phyloP scores from a whole-genome alignment of 1,140 invertebrate genomes.

The Stegodyphus dumicola region DNA sequence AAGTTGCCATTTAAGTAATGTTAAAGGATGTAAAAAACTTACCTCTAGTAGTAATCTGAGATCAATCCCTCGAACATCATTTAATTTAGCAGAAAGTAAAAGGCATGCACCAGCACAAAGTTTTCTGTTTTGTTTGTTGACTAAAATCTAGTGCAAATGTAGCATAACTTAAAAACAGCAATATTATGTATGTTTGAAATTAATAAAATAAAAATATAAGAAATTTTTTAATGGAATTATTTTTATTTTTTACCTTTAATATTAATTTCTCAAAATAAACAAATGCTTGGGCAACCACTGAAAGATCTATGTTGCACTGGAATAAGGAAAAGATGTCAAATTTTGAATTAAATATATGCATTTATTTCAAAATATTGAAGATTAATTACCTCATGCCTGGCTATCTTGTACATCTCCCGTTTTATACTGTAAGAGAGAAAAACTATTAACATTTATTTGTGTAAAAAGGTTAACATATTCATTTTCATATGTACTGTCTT shows the following conservation, averaged over 20 bases:
- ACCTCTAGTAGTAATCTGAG: conserved; percentile 90
- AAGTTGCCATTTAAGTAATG: too few relatives aligned
- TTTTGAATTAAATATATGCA: not conserved
- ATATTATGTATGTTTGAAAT: not conserved
- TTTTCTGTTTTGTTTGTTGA: conserved; percentile 95
- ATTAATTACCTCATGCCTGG: conserved; percentile 77
- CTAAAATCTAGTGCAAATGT: conserved; percentile 73
- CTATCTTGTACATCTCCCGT: conserved; percentile 93
- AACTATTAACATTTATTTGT: not conserved
- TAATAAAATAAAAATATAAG: not conserved
- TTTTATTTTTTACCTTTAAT: conserved; percentile 73
- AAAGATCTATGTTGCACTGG: conserved; percentile 81
- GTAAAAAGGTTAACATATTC: too few relatives aligned
- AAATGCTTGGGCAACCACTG: conserved; percentile 94
- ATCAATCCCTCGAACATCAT: conserved; percentile 91
- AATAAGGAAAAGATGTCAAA: conserved; percentile 58
- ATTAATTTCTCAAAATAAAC: conserved; percentile 98
- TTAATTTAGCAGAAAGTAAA: conserved; percentile 92
- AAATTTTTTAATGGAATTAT: not conserved
- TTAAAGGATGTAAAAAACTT: conserved; percentile 60
- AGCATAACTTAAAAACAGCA: not conserved
- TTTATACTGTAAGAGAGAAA: conserved; percentile 79
- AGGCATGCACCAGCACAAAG: conserved; percentile 93
- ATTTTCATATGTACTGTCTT: too few relatives aligned
- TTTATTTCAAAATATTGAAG: not conserved